Evolutionary conservation across 2,797 vertebrate genomes (phyloP), one percentile per base, ranked within the genome.

Genomic region (Denticeps clupeoides): DNA sequence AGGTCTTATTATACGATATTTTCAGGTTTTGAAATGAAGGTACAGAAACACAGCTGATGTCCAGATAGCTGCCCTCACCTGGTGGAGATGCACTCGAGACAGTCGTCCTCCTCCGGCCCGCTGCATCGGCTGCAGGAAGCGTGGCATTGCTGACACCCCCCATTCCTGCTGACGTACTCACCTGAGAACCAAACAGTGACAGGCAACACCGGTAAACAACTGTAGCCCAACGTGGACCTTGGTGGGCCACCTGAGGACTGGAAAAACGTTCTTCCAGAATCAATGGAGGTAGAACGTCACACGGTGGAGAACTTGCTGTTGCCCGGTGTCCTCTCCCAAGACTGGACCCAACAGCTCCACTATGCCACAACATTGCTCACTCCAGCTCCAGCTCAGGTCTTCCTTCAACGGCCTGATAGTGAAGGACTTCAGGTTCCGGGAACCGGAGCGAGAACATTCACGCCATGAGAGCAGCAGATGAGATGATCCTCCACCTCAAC

Each of bases 41-140:
- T 32, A 35, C 15, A 35, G 13, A 35, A 32, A 35, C 15, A 35
- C 16, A 19, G n/a, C n/a, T n/a, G n/a, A n/a, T n/a, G n/a, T 63
- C 31, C n/a, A 12, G 32, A 35, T 15, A 35, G 13, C 35, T 32
- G 35, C 15, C 35, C 16, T 19, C 67, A 85, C 88, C 83, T 82
- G 48, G 70, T 70, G 4, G 2, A 0, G 0, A 67, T 45, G 55
- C 92, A 97, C 68, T 68, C 76, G 53, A 73, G 83, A 72, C 92
- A 97, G 58, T 86, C 74, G 27, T 86, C 72, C 1, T 3, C 51
- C 61, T 80, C 69, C 1, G 90, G 87, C 25, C 91, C 94, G 1
- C 21, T 45, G 64, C 94, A 97, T 53, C 69, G 81, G 69, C 62
- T 60, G 67, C 94, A 98, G 0, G 82, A 84, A 25, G 21, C 32